A percentile compares a stretch with the other conserved stretches of the same genome.
Conservation (phyloP, 1,140 invertebrate species). For the Saccostrea echinata region DNA sequence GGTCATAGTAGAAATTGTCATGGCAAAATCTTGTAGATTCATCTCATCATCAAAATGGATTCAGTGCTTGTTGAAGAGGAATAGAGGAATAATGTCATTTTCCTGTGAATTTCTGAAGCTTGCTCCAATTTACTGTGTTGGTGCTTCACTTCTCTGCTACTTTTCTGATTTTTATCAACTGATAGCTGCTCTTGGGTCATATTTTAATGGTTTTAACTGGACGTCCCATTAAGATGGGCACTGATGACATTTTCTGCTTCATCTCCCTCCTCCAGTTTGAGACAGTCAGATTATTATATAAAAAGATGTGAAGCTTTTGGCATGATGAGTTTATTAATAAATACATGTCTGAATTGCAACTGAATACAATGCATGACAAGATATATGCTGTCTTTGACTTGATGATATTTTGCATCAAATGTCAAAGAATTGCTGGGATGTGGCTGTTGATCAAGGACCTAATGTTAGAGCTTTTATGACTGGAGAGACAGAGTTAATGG, state of each 20-base stretch:
- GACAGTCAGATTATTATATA: not conserved
- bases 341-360: slow-evolving; percentile 5
- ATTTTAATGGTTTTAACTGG: not conserved
- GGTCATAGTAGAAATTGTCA: not conserved
- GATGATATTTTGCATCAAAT: slow-evolving; percentile 4
- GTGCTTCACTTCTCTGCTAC: not conserved
- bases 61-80: not conserved
- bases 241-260: slow-evolving; percentile 24
- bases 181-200: not conserved
- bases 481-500: not conserved
- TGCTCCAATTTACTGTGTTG: not conserved
- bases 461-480: not conserved
- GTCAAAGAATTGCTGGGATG: not conserved
- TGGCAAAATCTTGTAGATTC: not conserved
- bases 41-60: not conserved
- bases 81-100: not conserved
- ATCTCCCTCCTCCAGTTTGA: not conserved
- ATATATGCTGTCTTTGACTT: too few relatives aligned
- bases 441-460: not conserved
- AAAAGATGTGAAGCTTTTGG: not conserved
- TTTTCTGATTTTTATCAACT: not conserved
- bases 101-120: not conserved
- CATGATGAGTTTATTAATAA: not conserved
- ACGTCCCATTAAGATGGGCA: not conserved
- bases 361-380: not conserved